phyloP scores from a whole-genome alignment of 2,888 invertebrate species.

The Netelia virgata region DNA sequence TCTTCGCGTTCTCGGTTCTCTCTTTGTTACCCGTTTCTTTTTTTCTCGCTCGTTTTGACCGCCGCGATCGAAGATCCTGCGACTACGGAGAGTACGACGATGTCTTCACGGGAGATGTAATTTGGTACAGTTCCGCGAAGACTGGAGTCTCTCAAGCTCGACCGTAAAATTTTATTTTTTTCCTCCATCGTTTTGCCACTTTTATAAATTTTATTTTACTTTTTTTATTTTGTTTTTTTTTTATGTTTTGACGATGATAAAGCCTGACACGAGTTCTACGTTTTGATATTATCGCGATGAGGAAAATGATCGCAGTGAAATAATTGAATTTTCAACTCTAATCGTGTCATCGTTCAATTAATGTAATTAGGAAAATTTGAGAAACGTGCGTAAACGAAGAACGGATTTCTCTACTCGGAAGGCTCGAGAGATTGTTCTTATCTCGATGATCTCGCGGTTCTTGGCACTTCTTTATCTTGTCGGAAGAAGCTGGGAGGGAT shows the following conservation, averaged over 20 bases:
- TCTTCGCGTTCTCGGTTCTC: conserved; percentile 11
- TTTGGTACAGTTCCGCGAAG: neutral
- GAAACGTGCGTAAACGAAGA: too few species aligned
- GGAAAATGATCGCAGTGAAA: too few species aligned
- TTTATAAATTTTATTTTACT: conserved; percentile 2
- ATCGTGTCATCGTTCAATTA: too few species aligned
- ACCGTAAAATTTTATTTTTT: neutral
- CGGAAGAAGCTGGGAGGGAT: conserved; percentile 49
- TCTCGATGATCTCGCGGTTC: conserved; percentile 23
- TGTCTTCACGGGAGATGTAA: neutral
- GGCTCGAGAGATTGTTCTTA: neutral
- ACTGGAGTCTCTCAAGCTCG: neutral
- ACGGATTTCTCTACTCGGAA: neutral
- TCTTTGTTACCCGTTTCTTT: neutral
- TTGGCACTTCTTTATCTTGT: conserved; percentile 42
- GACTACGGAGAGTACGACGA: conserved; percentile 46
- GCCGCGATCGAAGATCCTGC: conserved; percentile 34
- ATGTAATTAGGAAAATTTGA: too few species aligned
- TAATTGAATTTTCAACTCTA: too few species aligned
- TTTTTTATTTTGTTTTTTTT: neutral
- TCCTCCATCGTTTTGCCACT: neutral
- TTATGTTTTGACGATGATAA: too few species aligned
- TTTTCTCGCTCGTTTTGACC: conserved; percentile 13
- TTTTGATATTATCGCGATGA: too few species aligned
- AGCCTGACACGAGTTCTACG: too few species aligned